These are phyloP conservation scores for Cryptotermes secundus DNA, from an alignment of 1,140 invertebrate species.

Conservation along the genomic window DNA sequence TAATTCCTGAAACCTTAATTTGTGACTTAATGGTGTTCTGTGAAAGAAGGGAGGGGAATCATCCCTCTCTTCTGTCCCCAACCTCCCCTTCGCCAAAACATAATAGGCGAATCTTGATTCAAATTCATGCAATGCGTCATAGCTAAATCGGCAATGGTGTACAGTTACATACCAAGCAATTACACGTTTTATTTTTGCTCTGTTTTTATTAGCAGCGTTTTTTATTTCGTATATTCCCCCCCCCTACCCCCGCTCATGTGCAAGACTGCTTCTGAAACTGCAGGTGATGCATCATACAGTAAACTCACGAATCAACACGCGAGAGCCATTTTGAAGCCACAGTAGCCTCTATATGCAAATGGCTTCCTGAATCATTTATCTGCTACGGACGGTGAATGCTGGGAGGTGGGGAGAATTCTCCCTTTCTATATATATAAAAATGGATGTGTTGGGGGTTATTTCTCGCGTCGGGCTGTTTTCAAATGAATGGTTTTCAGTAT, in stretches of 20 bases:
- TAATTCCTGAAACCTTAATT: background rate
- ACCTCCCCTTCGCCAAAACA: no score
- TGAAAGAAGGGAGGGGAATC: background rate
- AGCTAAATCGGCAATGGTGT: background rate
- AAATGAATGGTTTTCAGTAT: slow-evolving; percentile 32
- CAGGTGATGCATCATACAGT: background rate
- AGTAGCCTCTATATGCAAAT: slow-evolving; percentile 23
- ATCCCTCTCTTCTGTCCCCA: background rate
- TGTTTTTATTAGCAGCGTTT: background rate
- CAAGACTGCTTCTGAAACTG: no score
- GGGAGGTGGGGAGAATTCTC: background rate
- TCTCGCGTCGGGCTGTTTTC: slow-evolving; percentile 7
- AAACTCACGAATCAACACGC: slow-evolving; percentile 11
- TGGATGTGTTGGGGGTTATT: slow-evolving; percentile 29
- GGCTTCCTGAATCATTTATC: slow-evolving; percentile 26
- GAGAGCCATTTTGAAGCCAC: background rate
- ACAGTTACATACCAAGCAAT: background rate
- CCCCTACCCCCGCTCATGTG: background rate
- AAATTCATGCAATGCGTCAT: background rate
- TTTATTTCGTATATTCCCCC: background rate
- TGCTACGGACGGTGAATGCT: background rate
- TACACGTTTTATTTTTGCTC: background rate
- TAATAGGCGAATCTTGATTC: background rate
- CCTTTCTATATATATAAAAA: background rate
- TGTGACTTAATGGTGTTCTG: background rate